Evolutionary conservation across 2,888 invertebrate genomes (phyloP), one percentile per base, ranked within the genome.

Genomic region (Drosophila mulleri): DNA sequence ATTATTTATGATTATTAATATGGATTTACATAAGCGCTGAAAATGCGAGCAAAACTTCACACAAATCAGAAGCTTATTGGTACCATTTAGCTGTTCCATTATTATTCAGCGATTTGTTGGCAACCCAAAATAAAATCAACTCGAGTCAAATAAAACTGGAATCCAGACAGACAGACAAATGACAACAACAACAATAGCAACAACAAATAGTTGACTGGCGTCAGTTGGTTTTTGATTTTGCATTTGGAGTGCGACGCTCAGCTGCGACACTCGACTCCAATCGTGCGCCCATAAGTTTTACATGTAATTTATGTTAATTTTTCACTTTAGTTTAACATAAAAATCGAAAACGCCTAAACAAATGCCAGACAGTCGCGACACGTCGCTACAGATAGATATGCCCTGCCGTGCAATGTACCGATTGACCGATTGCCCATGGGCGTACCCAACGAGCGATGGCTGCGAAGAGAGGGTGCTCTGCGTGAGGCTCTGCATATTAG

Each of bases 41-140:
- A 78, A 80, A 80, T 77, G 63, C 85, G 78, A 79, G 72, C 82
- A 74, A 72, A 86, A 68, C 78, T 84, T 75, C 85, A 82, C 85
- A 84, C 83, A 84, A 84, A 84, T 84, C 88, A 88, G 88, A 85
- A 84, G 83, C 83, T 88, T 84, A 84, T 88, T 84, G 88, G 48
- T 71, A 67, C 58, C 78, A 74, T 88, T 84, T 82, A 85, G 82
- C 78, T 66, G 57, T 78, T 69, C 82, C 83, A 80, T 88, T 85
- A 88, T 87, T 74, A 74, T 83, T 67, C 76, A 77, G 48, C 83
- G 70, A 75, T 80, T 78, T 72, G 78, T 75, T 82, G 83, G 72
- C 80, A 68, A 65, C 64, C 76, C 76, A 39, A 71, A 73, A 61
- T 68, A 2, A n/a, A 48, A n/a, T 44, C 20, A 48, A 29, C 16